Evolutionary conservation across 2,113 vertebrate species (phyloP).

Genomic region (Oplegnathus fasciatus): DNA sequence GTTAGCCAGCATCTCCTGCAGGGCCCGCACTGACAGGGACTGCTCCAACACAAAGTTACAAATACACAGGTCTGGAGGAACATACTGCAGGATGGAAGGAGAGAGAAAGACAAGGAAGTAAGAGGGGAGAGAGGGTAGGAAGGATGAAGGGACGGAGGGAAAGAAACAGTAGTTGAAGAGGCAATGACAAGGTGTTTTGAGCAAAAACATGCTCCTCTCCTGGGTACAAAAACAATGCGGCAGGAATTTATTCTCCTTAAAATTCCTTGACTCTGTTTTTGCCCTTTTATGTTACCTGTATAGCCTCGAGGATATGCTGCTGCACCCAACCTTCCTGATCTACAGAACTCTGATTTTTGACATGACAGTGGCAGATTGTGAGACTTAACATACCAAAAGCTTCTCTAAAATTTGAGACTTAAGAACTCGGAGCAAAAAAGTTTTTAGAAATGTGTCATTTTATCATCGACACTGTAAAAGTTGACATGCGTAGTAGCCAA

Average conservation of each 20-base stretch:
- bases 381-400: neutral
- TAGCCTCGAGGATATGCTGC: neutral
- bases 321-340: neutral
- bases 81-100: slow-evolving; percentile 84
- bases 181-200: slow-evolving; percentile 6
- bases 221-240: slow-evolving; percentile 4
- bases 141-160: neutral
- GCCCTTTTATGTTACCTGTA: slow-evolving; percentile 8
- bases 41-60: slow-evolving; percentile 98
- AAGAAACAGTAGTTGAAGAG: slow-evolving; percentile 26
- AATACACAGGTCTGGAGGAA: slow-evolving; percentile 96
- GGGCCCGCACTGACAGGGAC: slow-evolving; percentile 95
- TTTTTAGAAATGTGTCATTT: neutral
- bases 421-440: neutral
- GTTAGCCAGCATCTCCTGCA: slow-evolving; percentile 98
- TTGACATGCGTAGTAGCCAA: neutral
- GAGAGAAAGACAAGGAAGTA: neutral
- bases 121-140: neutral
- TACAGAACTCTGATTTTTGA: neutral
- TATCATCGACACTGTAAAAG: neutral
- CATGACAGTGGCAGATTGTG: neutral
- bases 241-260: slow-evolving; percentile 10
- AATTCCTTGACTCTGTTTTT: slow-evolving; percentile 2
- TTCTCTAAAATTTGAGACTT: neutral
- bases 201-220: slow-evolving; percentile 6